These are phyloP conservation scores for Polymixis lichenea DNA, from an alignment of 2,888 invertebrate species.

Conservation along the genomic window DNA sequence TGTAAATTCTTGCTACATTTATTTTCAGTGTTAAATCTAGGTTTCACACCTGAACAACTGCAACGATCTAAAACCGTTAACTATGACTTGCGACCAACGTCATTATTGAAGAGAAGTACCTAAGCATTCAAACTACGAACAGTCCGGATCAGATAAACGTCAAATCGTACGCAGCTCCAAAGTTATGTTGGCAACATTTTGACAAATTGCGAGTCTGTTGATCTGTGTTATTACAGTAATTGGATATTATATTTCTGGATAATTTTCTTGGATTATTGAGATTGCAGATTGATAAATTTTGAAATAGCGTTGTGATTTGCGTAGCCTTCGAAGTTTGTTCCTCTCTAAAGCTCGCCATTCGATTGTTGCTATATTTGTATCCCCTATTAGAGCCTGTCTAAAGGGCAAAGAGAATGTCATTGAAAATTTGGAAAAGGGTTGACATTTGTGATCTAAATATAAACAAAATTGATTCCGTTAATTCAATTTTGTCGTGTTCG, in stretches of 20 bases:
- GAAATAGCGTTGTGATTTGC: slow-evolving; percentile 58
- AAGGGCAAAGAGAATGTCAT: slow-evolving; percentile 23
- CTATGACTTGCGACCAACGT: slow-evolving; percentile 25
- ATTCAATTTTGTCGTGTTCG: not conserved
- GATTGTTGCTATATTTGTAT: slow-evolving; percentile 32
- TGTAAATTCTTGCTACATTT: slow-evolving; percentile 23
- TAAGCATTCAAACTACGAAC: slow-evolving; percentile 52
- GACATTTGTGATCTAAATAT: not conserved
- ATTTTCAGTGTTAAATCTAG: slow-evolving; percentile 35
- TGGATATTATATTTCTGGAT: slow-evolving; percentile 64
- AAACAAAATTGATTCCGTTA: not conserved
- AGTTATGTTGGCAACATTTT: slow-evolving; percentile 45
- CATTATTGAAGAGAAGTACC: slow-evolving; percentile 8
- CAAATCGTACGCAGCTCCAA: slow-evolving; percentile 27
- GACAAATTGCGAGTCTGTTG: slow-evolving; percentile 49
- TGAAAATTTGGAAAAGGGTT: slow-evolving; percentile 17
- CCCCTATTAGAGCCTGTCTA: slow-evolving; percentile 18
- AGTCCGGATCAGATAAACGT: slow-evolving; percentile 43
- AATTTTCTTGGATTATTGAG: slow-evolving; percentile 57
- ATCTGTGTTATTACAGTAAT: slow-evolving; percentile 64
- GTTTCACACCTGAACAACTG: slow-evolving; percentile 32
- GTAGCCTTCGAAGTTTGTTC: slow-evolving; percentile 53
- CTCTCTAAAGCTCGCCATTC: slow-evolving; percentile 54
- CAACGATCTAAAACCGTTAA: slow-evolving; percentile 3
- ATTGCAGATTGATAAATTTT: slow-evolving; percentile 59